Conservation (phyloP, 2,888 invertebrate species). For the Brachylomia viminalis region DNA sequence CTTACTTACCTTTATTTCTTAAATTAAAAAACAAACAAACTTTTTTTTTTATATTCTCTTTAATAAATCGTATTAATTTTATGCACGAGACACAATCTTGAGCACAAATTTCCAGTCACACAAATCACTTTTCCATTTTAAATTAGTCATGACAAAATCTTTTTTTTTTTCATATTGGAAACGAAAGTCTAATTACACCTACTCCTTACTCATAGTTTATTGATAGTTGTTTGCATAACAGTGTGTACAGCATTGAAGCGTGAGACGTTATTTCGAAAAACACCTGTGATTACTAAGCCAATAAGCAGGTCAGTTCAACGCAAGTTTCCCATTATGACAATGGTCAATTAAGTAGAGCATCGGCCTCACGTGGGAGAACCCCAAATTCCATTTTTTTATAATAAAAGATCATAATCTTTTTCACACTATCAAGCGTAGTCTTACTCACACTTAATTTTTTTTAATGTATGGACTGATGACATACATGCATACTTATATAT, state of each 20-base stretch:
- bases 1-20: too few species aligned
- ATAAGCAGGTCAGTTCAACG: conserved; percentile 84
- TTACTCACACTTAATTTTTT: conserved; percentile 47
- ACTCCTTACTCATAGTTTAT: conserved; percentile 41
- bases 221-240: conserved; percentile 73
- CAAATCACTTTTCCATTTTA: not conserved
- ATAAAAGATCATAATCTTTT: conserved; percentile 62
- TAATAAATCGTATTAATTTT: too few species aligned
- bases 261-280: conserved; percentile 86
- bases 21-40: too few species aligned
- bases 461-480: conserved; percentile 46
- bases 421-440: conserved; percentile 52
- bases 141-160: not conserved
- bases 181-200: conserved; percentile 14
- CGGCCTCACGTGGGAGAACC: conserved; percentile 78
- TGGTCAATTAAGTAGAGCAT: conserved; percentile 86
- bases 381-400: conserved; percentile 70
- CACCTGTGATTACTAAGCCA: conserved; percentile 81
- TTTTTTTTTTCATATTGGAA: not conserved
- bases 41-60: too few species aligned
- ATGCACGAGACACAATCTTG: not conserved
- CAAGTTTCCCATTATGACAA: conserved; percentile 87
- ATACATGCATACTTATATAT: conserved; percentile 37
- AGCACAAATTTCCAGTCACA: not conserved
- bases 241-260: conserved; percentile 75